These are phyloP conservation scores for Semicossyphus pulcher DNA, from an alignment of 2,113 vertebrate genomes.

Conservation along the genomic window DNA sequence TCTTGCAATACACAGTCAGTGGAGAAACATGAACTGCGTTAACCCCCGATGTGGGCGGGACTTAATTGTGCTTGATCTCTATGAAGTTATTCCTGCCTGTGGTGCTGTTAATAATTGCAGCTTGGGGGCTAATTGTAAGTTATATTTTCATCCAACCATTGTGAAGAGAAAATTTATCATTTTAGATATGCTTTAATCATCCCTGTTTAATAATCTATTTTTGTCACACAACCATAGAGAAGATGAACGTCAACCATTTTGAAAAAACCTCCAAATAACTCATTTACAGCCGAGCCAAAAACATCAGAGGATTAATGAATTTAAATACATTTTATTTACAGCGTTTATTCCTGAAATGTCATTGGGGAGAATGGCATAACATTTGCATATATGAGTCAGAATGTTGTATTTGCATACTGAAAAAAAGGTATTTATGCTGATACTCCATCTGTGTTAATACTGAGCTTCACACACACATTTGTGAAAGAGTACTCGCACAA, in stretches of 20 bases:
- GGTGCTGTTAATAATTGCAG: too few species aligned
- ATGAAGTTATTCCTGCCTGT: too few species aligned
- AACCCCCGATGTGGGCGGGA: too few species aligned
- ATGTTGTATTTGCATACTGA: slow-evolving; percentile 31
- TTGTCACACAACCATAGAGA: slow-evolving; percentile 2
- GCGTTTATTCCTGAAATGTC: slow-evolving; percentile 48
- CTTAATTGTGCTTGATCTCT: too few species aligned
- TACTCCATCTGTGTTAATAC: slow-evolving; percentile 30
- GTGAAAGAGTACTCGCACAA: slow-evolving; percentile 1
- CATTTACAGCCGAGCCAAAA: slow-evolving; percentile 42
- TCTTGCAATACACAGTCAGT: too few species aligned
- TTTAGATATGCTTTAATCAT: not conserved
- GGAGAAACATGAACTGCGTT: too few species aligned
- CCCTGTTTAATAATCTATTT: slow-evolving; percentile 7
- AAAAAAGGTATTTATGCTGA: slow-evolving; percentile 41
- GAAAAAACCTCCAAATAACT: slow-evolving; percentile 33
- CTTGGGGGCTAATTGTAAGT: too few species aligned
- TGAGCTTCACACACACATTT: not conserved
- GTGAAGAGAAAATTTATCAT: too few species aligned
- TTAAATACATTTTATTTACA: slow-evolving; percentile 42
- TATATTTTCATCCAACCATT: too few species aligned
- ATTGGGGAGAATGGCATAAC: slow-evolving; percentile 18
- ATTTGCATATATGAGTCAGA: slow-evolving; percentile 58
- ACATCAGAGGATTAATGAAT: slow-evolving; percentile 50
- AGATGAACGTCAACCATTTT: not conserved